phyloP scores from a whole-genome alignment of 2,888 invertebrate species.

The Chrysolina haemoptera region DNA sequence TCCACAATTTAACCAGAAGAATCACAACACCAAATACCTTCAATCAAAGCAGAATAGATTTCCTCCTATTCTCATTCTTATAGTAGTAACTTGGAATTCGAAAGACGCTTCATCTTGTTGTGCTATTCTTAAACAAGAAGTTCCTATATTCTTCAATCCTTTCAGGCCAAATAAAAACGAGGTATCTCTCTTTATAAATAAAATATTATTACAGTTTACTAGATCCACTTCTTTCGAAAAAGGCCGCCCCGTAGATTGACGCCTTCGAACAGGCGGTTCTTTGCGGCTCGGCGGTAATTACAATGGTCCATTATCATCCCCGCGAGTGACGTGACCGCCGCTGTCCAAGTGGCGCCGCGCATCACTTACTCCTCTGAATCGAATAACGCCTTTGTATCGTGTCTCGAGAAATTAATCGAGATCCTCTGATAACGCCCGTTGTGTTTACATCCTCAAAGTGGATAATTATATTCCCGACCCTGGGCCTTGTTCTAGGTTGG shows the following conservation, averaged over 20 bases:
- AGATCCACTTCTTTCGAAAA: background rate
- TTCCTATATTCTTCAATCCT: too few species aligned
- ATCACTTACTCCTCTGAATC: slow-evolving; percentile 26
- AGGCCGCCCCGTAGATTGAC: background rate
- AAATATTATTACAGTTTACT: background rate
- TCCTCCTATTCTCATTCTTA: too few species aligned
- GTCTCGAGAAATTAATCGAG: slow-evolving; percentile 55
- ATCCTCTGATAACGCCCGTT: slow-evolving; percentile 52
- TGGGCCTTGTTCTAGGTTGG: slow-evolving; percentile 22
- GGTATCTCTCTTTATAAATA: too few species aligned
- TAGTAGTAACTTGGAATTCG: too few species aligned
- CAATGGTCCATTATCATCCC: slow-evolving; percentile 35
- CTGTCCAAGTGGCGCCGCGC: slow-evolving; percentile 32
- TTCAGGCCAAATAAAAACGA: too few species aligned
- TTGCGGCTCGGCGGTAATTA: slow-evolving; percentile 35
- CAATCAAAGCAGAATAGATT: too few species aligned
- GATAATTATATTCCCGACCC: slow-evolving; percentile 52
- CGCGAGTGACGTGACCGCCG: slow-evolving; percentile 31
- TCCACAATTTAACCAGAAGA: too few species aligned
- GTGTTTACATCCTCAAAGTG: slow-evolving; percentile 56
- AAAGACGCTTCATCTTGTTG: too few species aligned
- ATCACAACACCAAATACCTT: too few species aligned
- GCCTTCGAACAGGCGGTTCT: background rate
- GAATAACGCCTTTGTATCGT: slow-evolving; percentile 40
- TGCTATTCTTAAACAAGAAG: too few species aligned